Base-by-base conservation (phyloP, 2,888 invertebrate genomes). In the Apamea crenata region DNA sequence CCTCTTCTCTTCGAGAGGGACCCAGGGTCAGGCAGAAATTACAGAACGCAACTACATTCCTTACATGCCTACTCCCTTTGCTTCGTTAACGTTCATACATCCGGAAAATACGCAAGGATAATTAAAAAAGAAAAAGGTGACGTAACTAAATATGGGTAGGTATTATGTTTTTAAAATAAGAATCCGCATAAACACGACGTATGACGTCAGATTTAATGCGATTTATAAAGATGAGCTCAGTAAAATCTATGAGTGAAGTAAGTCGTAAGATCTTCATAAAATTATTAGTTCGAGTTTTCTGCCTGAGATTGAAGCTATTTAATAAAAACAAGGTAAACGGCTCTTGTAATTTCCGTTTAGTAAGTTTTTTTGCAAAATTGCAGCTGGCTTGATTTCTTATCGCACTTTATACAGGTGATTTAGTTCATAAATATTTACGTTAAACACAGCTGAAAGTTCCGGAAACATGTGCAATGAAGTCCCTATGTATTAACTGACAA, bases 191-290 rank as follows among this genome's bases (percentile, higher is more conserved):
- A 6, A 56, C 18, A 72, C n/a, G n/a, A n/a, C n/a, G n/a, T n/a
- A 68, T 79, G 63, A 82, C 56, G 63, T 73, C 72, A 79, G 10
- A 73, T 71, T 12, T 10, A 3, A 40, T n/a, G 29, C 16, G 32
- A 79, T 73, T 67, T 80, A 50, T 56, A 80, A 59, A 68, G 80
- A 82, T 79, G 82, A 82, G 56, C 50, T 84, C 85, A 82, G 18
- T 25, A 53, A 44, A 80, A 84, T 82, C 80, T 59, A 78, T 83
- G 18, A 71, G 7, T 50, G 29, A 61, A 71, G 36, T 78, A 78
- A 61, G 63, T 65, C 16, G 32, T 29, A 66, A 59, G 16, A 83
- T 77, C 21, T 36, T 83, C 36, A 36, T 36, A 36, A 36, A 53
- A 40, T 83, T 83, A 50, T 44, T 29, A 40, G 18, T 72, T 12